phyloP scores from a whole-genome alignment of 2,113 vertebrate species.

The Chascanopsetta lugubris region DNA sequence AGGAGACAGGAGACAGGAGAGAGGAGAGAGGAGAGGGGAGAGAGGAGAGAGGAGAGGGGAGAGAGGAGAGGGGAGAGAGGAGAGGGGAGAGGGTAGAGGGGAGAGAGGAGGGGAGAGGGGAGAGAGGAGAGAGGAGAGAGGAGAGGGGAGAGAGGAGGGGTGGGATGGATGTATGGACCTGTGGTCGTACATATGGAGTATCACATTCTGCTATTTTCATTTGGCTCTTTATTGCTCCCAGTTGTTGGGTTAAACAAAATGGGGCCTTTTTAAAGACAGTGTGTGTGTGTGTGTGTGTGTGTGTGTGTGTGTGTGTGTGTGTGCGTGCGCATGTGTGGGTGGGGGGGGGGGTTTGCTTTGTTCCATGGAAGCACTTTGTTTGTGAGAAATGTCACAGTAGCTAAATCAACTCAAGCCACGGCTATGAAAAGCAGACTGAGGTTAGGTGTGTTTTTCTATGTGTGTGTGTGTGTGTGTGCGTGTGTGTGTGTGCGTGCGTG shows the following conservation, averaged over 20 bases:
- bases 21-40: not conserved
- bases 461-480: constrained; percentile 1
- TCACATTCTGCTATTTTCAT: constrained; percentile 71
- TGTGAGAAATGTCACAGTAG: constrained; percentile 77
- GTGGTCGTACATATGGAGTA: constrained; percentile 51
- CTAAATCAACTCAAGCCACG: constrained; percentile 59
- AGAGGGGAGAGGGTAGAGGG: not conserved
- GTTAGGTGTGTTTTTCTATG: constrained; percentile 2
- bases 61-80: not conserved
- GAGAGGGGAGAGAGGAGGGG: not conserved
- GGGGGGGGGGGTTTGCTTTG: constrained; percentile 23
- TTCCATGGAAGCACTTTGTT: constrained; percentile 63
- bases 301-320: not conserved
- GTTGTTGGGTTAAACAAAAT: constrained; percentile 70
- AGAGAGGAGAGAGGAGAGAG: constrained; percentile 1
- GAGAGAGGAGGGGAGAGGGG: not conserved
- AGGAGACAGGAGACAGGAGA: too few species aligned
- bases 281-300: not conserved
- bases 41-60: not conserved
- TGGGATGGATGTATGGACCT: constrained; percentile 34
- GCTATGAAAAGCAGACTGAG: constrained; percentile 60
- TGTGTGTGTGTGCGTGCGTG: not conserved
- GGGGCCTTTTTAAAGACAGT: constrained; percentile 30
- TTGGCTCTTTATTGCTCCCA: constrained; percentile 72
- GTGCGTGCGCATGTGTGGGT: not conserved